A percentile compares a stretch with the other conserved stretches of the same genome.
phyloP scores from a whole-genome alignment of 2,113 vertebrate species.

The Tyto alba region DNA sequence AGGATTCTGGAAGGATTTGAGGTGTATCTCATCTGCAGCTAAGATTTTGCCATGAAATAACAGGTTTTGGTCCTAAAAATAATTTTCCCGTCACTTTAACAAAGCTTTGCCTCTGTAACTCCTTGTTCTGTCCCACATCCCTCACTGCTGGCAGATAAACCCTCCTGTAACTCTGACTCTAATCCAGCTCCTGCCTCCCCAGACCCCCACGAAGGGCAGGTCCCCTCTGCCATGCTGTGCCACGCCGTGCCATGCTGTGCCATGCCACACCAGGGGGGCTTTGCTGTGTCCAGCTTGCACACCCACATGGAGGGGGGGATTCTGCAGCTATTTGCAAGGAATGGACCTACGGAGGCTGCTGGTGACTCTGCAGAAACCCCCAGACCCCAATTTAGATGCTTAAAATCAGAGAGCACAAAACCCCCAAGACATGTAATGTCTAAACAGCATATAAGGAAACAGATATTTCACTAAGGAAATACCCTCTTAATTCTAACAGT shows the following conservation, averaged over 20 bases:
- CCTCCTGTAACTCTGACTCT: not conserved
- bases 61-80: not conserved
- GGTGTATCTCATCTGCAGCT: not conserved
- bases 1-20: not conserved
- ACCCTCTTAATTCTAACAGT: not conserved
- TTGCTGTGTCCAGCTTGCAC: not conserved
- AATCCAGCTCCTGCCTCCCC: not conserved
- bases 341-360: not conserved
- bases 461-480: not conserved
- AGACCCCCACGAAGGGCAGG: not conserved
- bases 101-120: not conserved
- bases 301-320: not conserved
- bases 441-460: not conserved
- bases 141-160: not conserved
- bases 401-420: not conserved
- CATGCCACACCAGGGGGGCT: not conserved
- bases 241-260: accelerated
- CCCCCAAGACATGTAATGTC: not conserved
- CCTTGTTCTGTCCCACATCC: not conserved
- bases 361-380: not conserved
- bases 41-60: not conserved
- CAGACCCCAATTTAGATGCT: not conserved
- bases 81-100: not conserved
- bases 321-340: not conserved
- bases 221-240: not conserved